Base-by-base conservation (phyloP, 2,888 invertebrate species). In the Phania funesta region DNA sequence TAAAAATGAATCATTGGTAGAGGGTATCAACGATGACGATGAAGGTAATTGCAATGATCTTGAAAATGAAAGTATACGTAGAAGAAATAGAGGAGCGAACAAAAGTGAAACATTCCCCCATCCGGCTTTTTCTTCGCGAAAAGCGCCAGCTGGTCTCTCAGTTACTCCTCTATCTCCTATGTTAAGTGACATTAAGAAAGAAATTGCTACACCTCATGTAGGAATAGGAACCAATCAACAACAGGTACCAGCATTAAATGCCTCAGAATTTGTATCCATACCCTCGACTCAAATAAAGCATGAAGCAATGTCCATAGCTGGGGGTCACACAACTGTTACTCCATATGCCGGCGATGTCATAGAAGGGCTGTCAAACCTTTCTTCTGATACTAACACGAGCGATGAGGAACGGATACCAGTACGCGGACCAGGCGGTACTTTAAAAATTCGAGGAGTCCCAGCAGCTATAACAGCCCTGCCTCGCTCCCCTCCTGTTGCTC, bases 231-330 rank as follows among this genome's bases (percentile, higher is more conserved):
- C 56, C 13, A 84, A 62, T 64, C 73, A 83, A 64, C 68, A 80
- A 54, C 75, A 87, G 70, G 80, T 84, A 20, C 84, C 85, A n/a
- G 75, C 85, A 58, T 65, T 87, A 44, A 85, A 77, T 74, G 80
- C 84, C 22, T 65, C 83, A 46, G 86, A 87, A 22, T 86, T 85
- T 75, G 86, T 87, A 16, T 86, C 88, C 29, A 87, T 90, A 76
- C 88, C 88, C 68, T 87, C 89, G 60, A 86, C 84, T 38, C 90
- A 90, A 84, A 90, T 90, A 20, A 91, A 91, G 74, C 89, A 88
- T 20, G 90, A 90, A 65, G 82, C 86, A 73, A 84, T 84, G 64
- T 80, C 83, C 1, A 73, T 84, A 50, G 84, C 83, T 18, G 84
- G 84, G 35, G 83, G 84, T 46, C 83, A 83, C 16, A 84, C 84